Percentiles rank a stretch among this genome's conserved stretches.
Evolutionary conservation across 2,797 vertebrate genomes (phyloP).

Genomic region (Rhynchonycteris naso): DNA sequence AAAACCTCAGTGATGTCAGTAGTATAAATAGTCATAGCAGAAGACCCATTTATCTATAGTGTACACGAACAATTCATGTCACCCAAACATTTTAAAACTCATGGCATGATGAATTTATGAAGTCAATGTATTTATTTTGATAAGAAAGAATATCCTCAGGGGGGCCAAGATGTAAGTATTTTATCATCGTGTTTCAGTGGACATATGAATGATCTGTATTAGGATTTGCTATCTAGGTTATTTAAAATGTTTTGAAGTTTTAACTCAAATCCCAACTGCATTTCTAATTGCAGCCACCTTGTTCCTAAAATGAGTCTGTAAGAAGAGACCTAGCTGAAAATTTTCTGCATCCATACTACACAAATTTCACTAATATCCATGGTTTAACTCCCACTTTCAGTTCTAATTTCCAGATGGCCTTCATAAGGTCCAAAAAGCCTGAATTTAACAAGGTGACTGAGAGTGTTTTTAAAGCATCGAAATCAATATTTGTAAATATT

Average conservation of each 20-base stretch:
- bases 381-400: not conserved
- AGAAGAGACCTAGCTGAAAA: not conserved
- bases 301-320: not conserved
- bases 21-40: not conserved
- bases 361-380: not conserved
- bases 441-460: not conserved
- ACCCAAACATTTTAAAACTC: constrained; percentile 8
- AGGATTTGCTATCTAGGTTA: not conserved
- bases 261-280: not conserved
- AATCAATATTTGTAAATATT: not conserved
- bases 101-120: constrained; percentile 21
- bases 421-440: not conserved
- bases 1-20: not conserved
- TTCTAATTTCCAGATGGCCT: not conserved
- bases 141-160: not conserved
- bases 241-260: constrained; percentile 45
- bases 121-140: constrained; percentile 15
- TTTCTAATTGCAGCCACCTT: not conserved
- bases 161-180: not conserved
- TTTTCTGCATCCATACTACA: not conserved
- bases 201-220: not conserved
- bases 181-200: not conserved
- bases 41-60: not conserved
- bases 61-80: not conserved
- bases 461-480: not conserved